Base-by-base conservation (phyloP, 2,797 vertebrate species). In the Xenops minutus region DNA sequence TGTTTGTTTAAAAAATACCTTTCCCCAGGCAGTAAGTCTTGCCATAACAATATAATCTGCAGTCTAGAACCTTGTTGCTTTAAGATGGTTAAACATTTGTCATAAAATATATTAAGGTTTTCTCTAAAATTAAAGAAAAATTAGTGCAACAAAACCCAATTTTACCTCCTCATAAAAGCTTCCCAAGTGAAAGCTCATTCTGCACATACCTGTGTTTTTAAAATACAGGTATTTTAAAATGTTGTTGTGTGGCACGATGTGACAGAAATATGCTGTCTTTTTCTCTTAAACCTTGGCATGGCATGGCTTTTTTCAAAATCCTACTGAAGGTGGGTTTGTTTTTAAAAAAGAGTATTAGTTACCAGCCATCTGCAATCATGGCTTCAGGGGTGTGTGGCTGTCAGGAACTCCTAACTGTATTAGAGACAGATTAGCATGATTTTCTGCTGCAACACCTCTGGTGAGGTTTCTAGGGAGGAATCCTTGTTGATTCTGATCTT, bases 121-220 rank as follows among this genome's bases (percentile, higher is more conserved):
- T 91, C 30, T 89, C 37, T 85, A 82, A 89, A 94, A 87, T 67
- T 72, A 34, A 85, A 62, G 52, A 85, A 81, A 89, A 82, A 58
- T 32, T 52, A 52, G 12, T 36, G 64, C 23, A 68, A 43, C 0
- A 1, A 41, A 76, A 90, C 77, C 46, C 29, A 78, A 37, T 36
- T 62, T 82, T 63, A 34, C 26, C 2, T 85, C 27, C 71, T 89
- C 14, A 2, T 29, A 73, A 52, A 26, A 62, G 14, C 58, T 73
- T 56, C 51, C 48, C 63, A 87, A 74, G n/a, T 39, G 49, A 95
- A 91, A 74, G 29, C 9, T 69, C 30, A 66, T 89, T 89, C 27
- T 78, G 56, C 62, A 71, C 21, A 32, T 44, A 37, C 13, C 20
- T 64, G 36, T 77, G 26, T 48, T 95, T 90, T 90, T 69, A 95